Conservation (phyloP, 2,797 vertebrate genomes). For the Eulemur mongoz region DNA sequence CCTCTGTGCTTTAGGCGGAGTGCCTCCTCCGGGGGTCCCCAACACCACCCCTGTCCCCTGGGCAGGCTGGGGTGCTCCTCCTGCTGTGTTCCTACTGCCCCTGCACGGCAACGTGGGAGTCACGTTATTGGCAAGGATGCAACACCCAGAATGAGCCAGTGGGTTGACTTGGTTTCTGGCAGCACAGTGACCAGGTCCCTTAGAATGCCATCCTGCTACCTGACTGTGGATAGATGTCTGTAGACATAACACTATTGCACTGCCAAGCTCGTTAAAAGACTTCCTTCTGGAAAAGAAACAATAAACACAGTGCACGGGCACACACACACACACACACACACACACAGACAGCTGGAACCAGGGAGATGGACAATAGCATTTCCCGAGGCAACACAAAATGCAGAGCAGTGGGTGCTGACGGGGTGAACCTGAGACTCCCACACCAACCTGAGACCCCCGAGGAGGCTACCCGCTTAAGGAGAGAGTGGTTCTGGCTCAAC, state of each 20-base stretch:
- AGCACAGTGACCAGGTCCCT: accelerated
- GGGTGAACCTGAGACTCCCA: not conserved
- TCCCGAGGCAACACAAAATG: not conserved
- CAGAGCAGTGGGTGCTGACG: accelerated
- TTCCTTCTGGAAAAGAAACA: not conserved
- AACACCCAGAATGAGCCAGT: not conserved
- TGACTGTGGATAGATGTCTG: accelerated
- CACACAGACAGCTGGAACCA: not conserved
- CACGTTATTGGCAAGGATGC: accelerated
- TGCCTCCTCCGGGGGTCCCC: not conserved
- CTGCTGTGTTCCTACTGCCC: not conserved
- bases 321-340: too few relatives aligned
- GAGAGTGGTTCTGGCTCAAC: accelerated
- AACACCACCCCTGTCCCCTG: not conserved
- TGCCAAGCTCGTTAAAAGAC: not conserved
- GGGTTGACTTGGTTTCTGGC: not conserved
- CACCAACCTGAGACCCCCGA: not conserved
- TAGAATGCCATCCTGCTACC: accelerated
- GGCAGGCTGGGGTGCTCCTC: not conserved
- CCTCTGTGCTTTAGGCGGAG: not conserved
- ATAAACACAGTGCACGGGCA: too few relatives aligned
- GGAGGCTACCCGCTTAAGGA: accelerated
- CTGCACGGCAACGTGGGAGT: not conserved
- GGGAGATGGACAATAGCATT: accelerated
- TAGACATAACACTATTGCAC: accelerated